Evolutionary conservation across 2,888 invertebrate genomes (phyloP), one percentile per base, ranked within the genome.

Genomic region (Omphaloscelis lunosa): DNA sequence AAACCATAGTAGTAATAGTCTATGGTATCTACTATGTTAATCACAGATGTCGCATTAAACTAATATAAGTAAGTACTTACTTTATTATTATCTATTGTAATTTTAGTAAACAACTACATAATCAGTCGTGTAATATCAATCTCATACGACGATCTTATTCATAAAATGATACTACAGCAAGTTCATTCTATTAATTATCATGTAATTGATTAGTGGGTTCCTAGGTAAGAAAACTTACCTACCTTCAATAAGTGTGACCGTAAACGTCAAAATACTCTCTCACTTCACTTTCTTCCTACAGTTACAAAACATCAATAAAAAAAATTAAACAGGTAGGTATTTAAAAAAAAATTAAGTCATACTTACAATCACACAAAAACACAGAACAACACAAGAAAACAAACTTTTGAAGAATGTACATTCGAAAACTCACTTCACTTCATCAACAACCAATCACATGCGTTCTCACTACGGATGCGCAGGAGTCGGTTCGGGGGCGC

Each of bases 401-500:
- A n/a, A 17, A 11, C 63, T 41, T 63, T 23, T 2, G 29, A 72
- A 66, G 71, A 67, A 56, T 8, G 27, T 53, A 61, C 61, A 68
- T 73, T 39, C 39, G 56, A 68, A 68, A 69, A 72, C 67, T 34
- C 72, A 73, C 79, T 74, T 70, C 72, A 78, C 83, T 71, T 68
- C 27, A 76, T 69, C 59, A 53, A 53, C 72, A 39, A 56, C 72
- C 83, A 85, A 81, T 85, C 85, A 81, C 85, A 70, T 73, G 63
- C 82, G 83, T 58, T 59, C 48, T 67, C 59, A 23, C 72, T 41
- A 51, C 65, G 77, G 75, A 76, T 89, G 90, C 87, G 89, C 89
- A 82, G 78, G 88, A 88, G 87, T 87, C 80, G 83, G 62, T 74
- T 80, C 86, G 89, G 80, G 74, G 77, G 86, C 85, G 86, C 89